Conservation (phyloP, 2,113 vertebrate genomes). For the Bos taurus region ARS-UCD2.0 NC_037345.1:4779501-4780000, state of each 20-base stretch:
- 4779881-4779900: neutral
- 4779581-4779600: neutral
- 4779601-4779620: neutral
- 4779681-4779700: neutral
- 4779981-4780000: neutral
- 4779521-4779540: accelerated
- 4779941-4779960: neutral
- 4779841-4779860: neutral
- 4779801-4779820: neutral
- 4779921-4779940: neutral
- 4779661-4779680: neutral
- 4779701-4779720: neutral
- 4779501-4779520: accelerated
- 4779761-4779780: neutral
- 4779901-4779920: neutral
- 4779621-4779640: neutral
- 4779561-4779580: neutral
- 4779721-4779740: neutral
- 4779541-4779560: neutral
- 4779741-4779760: neutral
- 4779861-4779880: neutral
- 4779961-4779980: neutral
- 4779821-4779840: neutral
- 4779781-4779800: neutral
- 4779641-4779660: neutral